Evolutionary conservation across 2,888 invertebrate genomes (phyloP), one percentile per base, ranked within the genome.

Genomic region (Glaucopsyche alexis): DNA sequence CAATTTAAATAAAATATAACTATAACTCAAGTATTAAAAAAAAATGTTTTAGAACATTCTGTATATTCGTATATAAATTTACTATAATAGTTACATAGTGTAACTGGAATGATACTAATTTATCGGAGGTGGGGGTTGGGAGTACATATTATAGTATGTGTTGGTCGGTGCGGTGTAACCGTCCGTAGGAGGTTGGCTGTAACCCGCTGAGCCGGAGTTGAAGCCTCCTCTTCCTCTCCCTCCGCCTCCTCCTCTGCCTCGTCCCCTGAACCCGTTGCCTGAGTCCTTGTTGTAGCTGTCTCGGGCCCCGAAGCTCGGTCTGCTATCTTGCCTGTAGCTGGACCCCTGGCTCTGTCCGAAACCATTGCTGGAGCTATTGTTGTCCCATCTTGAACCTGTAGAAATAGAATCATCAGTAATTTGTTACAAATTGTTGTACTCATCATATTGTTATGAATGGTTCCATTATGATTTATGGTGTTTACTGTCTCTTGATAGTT

Each of bases 131-230:
- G 75, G 91, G 0, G 90, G 92, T 71, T 89, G 89, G 0, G 90
- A 79, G 73, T 92, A 93, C 91, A 92, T 91, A 75, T 91, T 91
- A 79, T 92, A 92, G 78, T 90, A 91, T 78, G 84, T 87, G 2
- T 69, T 69, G 69, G 85, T 87, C 3, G 90, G 91, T 0, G 88
- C 85, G 0, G 89, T 84, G 38, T 75, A 77, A 11, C 73, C 73
- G 9, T 72, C 66, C 49, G 67, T 74, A 65, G 75, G 75, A 0
- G 74, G 75, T 38, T 75, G 76, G 60, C n/a, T 74, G 19, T 74
- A 73, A 8, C 3, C 82, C 81, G 69, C 74, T 78, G 81, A 80
- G 85, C 72, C 74, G 19, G 14, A 60, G 71, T 19, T 71, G 64
- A 38, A 60, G 55, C 71, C 45, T 40, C 45, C 29, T 14, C 16